A percentile compares a stretch with the other conserved stretches of the same genome.
Evolutionary conservation across 2,888 invertebrate genomes (phyloP).

Genomic region (Eumerus sabulonum): DNA sequence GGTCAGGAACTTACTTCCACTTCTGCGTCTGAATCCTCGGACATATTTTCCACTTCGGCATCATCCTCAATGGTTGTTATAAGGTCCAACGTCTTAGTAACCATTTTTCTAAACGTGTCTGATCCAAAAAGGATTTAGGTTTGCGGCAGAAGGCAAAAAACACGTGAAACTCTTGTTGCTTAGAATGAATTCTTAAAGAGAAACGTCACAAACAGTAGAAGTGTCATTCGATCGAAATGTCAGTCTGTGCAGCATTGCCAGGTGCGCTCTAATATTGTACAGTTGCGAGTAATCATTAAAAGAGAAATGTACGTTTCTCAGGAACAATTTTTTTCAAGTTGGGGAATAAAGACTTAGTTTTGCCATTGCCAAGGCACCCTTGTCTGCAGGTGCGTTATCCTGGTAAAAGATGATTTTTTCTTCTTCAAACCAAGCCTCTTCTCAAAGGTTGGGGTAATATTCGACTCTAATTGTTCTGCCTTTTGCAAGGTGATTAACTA

Average conservation of each 20-base stretch:
- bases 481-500: no score
- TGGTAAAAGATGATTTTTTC: no score
- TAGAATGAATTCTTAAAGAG: constrained; percentile 31
- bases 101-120: constrained; percentile 68
- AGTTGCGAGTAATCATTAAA: no score
- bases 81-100: constrained; percentile 80
- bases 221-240: background rate
- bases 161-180: constrained; percentile 47
- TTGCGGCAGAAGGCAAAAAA: background rate
- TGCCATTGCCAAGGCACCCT: no score
- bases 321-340: no score
- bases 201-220: constrained; percentile 27
- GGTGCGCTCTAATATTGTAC: no score
- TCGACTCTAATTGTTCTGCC: no score
- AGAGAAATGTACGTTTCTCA: no score
- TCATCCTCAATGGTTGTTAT: constrained; percentile 92
- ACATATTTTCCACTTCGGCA: constrained; percentile 88
- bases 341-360: no score
- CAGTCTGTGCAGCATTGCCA: background rate
- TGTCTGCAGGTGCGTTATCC: no score
- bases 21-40: constrained; percentile 90
- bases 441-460: no score
- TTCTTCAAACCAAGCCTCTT: no score
- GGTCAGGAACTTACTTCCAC: constrained; percentile 82
- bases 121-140: background rate